phyloP scores from a whole-genome alignment of 2,113 vertebrate genomes.

The Phocoena phocoena region DNA sequence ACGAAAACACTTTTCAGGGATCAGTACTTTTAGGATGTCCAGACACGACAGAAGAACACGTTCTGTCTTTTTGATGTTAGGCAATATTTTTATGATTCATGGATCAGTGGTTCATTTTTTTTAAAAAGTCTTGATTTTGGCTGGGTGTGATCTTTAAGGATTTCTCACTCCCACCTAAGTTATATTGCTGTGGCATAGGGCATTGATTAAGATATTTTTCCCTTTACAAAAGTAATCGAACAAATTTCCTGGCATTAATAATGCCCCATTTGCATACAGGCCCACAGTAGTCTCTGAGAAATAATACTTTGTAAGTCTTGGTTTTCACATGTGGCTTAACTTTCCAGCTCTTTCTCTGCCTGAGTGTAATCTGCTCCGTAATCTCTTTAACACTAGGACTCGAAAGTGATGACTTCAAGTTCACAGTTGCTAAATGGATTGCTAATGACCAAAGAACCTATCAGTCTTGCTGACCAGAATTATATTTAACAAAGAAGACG shows the following conservation, averaged over 20 bases:
- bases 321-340: slow-evolving; percentile 60
- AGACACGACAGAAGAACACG: not conserved
- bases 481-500: slow-evolving; percentile 59
- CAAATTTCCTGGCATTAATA: not conserved
- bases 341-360: slow-evolving; percentile 58
- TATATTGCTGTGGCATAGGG: not conserved
- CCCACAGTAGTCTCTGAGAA: not conserved
- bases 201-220: not conserved
- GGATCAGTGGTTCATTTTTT: not conserved
- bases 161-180: not conserved
- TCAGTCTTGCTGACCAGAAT: slow-evolving; percentile 73
- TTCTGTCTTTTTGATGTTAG: not conserved
- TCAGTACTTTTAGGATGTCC: not conserved
- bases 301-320: slow-evolving; percentile 28
- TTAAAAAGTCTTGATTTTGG: not conserved
- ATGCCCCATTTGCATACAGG: not conserved
- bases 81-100: not conserved
- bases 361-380: slow-evolving; percentile 64
- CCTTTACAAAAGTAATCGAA: not conserved
- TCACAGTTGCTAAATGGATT: slow-evolving; percentile 77
- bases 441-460: slow-evolving; percentile 77
- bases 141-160: not conserved
- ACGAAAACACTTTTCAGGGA: not conserved
- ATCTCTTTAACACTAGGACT: slow-evolving; percentile 74
- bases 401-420: slow-evolving; percentile 80